These are phyloP conservation scores for Suncus etruscus DNA, from an alignment of 2,113 vertebrate species.

Conservation along the genomic window DNA sequence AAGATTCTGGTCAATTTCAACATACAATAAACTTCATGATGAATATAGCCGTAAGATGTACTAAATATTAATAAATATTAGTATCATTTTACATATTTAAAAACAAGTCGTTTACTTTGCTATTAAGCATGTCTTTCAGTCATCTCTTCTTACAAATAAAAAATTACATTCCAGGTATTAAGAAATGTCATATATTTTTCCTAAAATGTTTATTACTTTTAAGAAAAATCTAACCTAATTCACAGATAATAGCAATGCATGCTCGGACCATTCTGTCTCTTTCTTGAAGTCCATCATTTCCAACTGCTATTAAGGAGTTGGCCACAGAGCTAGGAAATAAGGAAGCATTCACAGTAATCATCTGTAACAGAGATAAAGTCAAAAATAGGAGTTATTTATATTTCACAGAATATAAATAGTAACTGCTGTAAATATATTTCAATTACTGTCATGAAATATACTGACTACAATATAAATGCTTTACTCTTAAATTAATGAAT, in stretches of 20 bases:
- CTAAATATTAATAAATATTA: neutral
- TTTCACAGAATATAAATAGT: neutral
- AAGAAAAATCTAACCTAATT: constrained; percentile 92
- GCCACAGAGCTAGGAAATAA: constrained; percentile 97
- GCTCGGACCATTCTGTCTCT: constrained; percentile 98
- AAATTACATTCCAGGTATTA: constrained; percentile 32
- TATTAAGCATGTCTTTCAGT: neutral
- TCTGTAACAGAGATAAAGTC: constrained; percentile 87
- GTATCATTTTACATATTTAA: constrained; percentile 30
- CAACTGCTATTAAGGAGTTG: constrained; percentile 98
- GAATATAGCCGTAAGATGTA: no score
- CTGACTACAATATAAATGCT: neutral
- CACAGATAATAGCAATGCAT: constrained; percentile 98
- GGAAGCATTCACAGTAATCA: constrained; percentile 99
- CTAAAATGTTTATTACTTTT: constrained; percentile 50
- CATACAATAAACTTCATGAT: constrained; percentile 29
- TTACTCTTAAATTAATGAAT: constrained; percentile 42
- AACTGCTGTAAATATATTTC: neutral
- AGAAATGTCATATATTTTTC: neutral
- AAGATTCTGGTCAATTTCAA: neutral
- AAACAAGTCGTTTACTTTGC: neutral
- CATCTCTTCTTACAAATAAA: neutral
- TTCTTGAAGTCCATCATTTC: constrained; percentile 98
- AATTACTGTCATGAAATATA: neutral
- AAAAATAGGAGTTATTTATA: constrained; percentile 69